Conservation (phyloP, 1,140 invertebrate genomes). For the Drosophila parvula region DNA sequence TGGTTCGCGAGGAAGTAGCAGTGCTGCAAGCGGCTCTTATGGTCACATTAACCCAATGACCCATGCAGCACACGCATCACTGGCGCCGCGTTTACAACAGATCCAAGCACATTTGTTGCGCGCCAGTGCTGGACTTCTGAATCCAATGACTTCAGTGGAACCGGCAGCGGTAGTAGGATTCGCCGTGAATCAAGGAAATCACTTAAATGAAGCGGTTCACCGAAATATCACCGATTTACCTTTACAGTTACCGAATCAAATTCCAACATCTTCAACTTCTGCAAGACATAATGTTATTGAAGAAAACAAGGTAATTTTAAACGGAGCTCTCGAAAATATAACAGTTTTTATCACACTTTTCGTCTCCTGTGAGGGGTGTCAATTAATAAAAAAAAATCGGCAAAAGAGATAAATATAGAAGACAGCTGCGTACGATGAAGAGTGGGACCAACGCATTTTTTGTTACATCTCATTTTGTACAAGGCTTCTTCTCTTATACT, state of each 20-base stretch:
- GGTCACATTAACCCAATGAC: constrained; percentile 89
- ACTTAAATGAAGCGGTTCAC: constrained; percentile 30
- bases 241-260: constrained; percentile 21
- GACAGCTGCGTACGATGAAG: neutral
- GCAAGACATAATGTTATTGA: constrained; percentile 18
- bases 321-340: neutral
- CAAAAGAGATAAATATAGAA: too few relatives aligned
- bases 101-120: constrained; percentile 90
- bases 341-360: neutral
- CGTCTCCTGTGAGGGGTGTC: too few relatives aligned
- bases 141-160: constrained; percentile 85
- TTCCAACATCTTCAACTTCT: constrained; percentile 40
- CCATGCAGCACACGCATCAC: constrained; percentile 87
- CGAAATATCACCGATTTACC: constrained; percentile 45
- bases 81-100: constrained; percentile 90
- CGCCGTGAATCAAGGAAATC: constrained; percentile 65
- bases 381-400: too few relatives aligned
- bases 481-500: neutral
- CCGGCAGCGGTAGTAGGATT: constrained; percentile 84
- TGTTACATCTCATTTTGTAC: neutral
- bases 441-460: neutral
- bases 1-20: constrained; percentile 93
- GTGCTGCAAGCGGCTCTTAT: constrained; percentile 94
- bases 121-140: constrained; percentile 86
- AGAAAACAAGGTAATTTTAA: constrained; percentile 26